Percentiles rank a stretch among this genome's conserved stretches.
Conservation (phyloP, 2,113 vertebrate genomes). For the Ptyas mucosa region DNA sequence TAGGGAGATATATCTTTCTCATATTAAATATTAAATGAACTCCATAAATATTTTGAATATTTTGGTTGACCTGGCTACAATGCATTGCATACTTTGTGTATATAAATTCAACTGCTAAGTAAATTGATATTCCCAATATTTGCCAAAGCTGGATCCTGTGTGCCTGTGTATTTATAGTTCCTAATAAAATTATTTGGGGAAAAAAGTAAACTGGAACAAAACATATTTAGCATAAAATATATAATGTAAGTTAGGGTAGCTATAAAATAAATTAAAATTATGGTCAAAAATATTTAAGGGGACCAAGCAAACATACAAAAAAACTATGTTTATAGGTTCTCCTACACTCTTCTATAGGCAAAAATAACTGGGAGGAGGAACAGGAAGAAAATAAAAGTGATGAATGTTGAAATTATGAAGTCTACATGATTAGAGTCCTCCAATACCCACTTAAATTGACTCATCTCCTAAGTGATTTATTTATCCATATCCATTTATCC, state of each 20-base stretch:
- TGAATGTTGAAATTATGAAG: background rate
- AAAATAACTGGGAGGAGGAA: background rate
- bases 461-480: background rate
- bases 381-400: background rate
- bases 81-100: conserved; percentile 10
- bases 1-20: background rate
- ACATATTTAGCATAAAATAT: background rate
- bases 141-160: conserved; percentile 9
- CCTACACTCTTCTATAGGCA: background rate
- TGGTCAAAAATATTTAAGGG: background rate
- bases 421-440: background rate
- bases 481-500: too few relatives aligned
- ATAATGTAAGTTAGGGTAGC: background rate
- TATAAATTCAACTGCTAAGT: background rate
- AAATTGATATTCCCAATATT: background rate
- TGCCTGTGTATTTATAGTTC: background rate
- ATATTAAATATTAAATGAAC: conserved; percentile 1
- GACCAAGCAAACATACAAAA: background rate
- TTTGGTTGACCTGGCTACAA: background rate
- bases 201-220: background rate
- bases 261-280: too few relatives aligned
- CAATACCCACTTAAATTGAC: background rate
- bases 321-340: background rate
- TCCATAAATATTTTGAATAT: background rate
- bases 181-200: too few relatives aligned